Conservation (phyloP, 2,888 invertebrate genomes). For the Caenorhabditis uteleia region DNA sequence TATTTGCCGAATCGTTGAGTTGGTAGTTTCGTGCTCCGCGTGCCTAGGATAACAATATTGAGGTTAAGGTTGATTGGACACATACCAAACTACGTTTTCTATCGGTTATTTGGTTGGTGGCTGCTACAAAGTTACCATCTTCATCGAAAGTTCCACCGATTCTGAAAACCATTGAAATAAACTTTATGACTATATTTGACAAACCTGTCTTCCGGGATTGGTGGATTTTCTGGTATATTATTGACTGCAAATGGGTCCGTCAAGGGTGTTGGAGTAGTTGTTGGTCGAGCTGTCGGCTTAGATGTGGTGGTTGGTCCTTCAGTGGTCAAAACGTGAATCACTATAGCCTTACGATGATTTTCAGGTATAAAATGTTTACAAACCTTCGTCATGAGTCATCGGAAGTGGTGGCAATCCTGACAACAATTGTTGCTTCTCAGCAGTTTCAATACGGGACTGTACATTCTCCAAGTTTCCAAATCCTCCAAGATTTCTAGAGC, state of each 20-base stretch:
- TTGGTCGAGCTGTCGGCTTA: constrained; percentile 32
- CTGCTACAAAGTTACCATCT: constrained; percentile 40
- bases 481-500: constrained; percentile 27
- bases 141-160: constrained; percentile 40
- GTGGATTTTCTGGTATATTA: constrained; percentile 31
- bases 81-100: constrained; percentile 27
- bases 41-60: constrained; percentile 10
- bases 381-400: constrained; percentile 43
- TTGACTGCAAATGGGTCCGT: constrained; percentile 21
- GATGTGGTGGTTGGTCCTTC: constrained; percentile 29
- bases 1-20: constrained; percentile 17
- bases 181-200: not conserved
- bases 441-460: constrained; percentile 11
- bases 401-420: constrained; percentile 39
- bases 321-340: constrained; percentile 34
- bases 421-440: constrained; percentile 29
- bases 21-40: constrained; percentile 36
- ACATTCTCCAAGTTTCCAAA: constrained; percentile 20
- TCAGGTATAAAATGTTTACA: not conserved
- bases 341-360: not conserved
- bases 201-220: constrained; percentile 37
- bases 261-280: constrained; percentile 24
- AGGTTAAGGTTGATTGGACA: not conserved
- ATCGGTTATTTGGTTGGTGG: constrained; percentile 16
- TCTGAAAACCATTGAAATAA: constrained; percentile 4